phyloP scores from a whole-genome alignment of 1,140 invertebrate species.

The Bactericera cockerelli region DNA sequence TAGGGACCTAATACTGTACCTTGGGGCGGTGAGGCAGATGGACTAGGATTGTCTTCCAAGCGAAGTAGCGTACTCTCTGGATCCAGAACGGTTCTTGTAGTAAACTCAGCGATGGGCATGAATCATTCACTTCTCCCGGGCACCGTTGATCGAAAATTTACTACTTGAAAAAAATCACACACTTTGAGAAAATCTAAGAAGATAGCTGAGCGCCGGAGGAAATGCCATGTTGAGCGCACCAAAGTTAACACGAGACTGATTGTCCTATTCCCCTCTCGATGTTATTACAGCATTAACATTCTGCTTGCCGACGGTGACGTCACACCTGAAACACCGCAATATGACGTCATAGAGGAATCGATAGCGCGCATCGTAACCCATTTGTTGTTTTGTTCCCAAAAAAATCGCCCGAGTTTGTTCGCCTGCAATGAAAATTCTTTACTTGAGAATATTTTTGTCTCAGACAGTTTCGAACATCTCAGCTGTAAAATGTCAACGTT shows the following conservation, averaged over 20 bases:
- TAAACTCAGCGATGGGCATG: background rate
- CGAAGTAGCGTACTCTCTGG: background rate
- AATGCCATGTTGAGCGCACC: background rate
- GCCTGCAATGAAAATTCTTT: no score
- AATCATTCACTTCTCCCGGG: background rate
- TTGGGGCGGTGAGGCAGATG: conserved; percentile 4
- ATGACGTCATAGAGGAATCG: conserved; percentile 7
- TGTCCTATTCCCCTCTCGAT: conserved; percentile 4
- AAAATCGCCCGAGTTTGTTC: no score
- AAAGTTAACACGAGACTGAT: conserved; percentile 6
- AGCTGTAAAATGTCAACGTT: no score
- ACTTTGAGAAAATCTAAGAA: no score
- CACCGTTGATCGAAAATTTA: no score
- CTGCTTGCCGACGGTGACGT: background rate
- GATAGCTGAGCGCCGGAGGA: no score
- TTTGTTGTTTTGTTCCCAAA: background rate
- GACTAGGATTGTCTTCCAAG: background rate
- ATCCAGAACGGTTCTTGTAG: conserved; percentile 7
- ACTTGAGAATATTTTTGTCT: no score
- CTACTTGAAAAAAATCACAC: no score
- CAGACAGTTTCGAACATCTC: no score
- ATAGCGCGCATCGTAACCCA: background rate
- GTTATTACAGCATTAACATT: background rate
- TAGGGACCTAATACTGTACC: background rate
- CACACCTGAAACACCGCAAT: background rate